Conservation (phyloP, 2,888 invertebrate species). For the Pediacus dermestoides region DNA sequence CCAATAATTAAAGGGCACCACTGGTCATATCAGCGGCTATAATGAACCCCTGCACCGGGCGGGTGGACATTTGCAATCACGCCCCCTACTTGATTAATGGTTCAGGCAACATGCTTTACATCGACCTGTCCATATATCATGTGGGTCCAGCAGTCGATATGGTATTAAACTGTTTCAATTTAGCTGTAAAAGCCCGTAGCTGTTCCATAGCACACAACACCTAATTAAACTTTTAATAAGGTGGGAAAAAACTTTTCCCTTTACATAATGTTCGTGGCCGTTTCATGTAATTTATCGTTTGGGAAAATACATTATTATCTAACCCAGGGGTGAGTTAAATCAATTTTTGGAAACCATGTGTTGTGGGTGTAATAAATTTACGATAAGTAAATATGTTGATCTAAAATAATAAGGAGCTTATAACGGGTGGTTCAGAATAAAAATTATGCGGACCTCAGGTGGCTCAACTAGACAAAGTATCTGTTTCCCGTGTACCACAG, state of each 20-base stretch:
- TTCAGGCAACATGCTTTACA: slow-evolving; percentile 44
- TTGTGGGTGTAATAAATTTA: slow-evolving; percentile 14
- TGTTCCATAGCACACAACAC: slow-evolving; percentile 13
- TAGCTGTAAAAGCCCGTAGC: slow-evolving; percentile 23
- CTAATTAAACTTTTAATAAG: slow-evolving; percentile 20
- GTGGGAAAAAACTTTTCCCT: slow-evolving; percentile 13
- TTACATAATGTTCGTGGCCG: slow-evolving; percentile 5
- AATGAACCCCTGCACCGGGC: slow-evolving; percentile 37
- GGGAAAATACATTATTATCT: slow-evolving; percentile 11
- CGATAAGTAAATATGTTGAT: too few species aligned
- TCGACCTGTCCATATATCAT: slow-evolving; percentile 47
- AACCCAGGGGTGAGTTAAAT: slow-evolving; percentile 9
- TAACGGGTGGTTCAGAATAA: too few species aligned
- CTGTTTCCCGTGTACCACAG: too few species aligned
- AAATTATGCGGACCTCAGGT: too few species aligned
- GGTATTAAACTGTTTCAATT: slow-evolving; percentile 37
- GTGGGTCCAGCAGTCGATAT: slow-evolving; percentile 31
- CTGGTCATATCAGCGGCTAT: slow-evolving; percentile 35
- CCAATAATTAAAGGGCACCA: slow-evolving; percentile 38
- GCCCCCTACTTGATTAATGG: slow-evolving; percentile 44
- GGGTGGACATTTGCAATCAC: slow-evolving; percentile 39
- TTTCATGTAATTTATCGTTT: slow-evolving; percentile 14
- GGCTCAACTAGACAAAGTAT: too few species aligned
- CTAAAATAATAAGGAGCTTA: too few species aligned
- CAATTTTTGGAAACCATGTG: slow-evolving; percentile 12